Percentiles rank a stretch among this genome's conserved stretches.
phyloP scores from a whole-genome alignment of 1,140 invertebrate genomes.

The Brachionus paranguensis region DNA sequence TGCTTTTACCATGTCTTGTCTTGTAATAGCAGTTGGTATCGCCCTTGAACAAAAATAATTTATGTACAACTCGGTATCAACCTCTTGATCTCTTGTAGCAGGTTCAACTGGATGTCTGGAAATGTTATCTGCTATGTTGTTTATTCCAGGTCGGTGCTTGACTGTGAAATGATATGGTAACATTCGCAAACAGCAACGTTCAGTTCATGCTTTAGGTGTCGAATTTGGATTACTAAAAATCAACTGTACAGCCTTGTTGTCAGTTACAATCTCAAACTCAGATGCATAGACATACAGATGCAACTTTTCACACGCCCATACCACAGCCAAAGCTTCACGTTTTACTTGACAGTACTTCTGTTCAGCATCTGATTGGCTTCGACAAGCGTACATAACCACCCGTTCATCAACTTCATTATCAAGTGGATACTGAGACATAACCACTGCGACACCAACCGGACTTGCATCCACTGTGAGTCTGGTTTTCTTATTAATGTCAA shows the following conservation, averaged over 20 bases:
- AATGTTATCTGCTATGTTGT: not conserved
- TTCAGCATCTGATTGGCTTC: slow-evolving; percentile 41
- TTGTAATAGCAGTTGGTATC: not conserved
- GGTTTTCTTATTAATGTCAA: not conserved
- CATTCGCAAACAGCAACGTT: not conserved
- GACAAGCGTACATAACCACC: slow-evolving; percentile 47
- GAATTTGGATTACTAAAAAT: not conserved
- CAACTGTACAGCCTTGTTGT: not conserved
- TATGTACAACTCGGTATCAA: not conserved
- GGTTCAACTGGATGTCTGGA: not conserved
- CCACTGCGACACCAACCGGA: slow-evolving; percentile 53
- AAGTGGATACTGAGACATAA: slow-evolving; percentile 50
- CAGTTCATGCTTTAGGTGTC: not conserved
- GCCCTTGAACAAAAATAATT: not conserved
- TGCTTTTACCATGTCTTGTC: not conserved
- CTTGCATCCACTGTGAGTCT: slow-evolving; percentile 43
- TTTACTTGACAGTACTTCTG: slow-evolving; percentile 42
- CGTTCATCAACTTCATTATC: not conserved
- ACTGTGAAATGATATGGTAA: not conserved
- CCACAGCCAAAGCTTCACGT: slow-evolving; percentile 32
- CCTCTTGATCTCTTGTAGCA: not conserved
- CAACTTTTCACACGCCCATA: not conserved
- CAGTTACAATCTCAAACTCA: not conserved
- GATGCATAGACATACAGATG: not conserved
- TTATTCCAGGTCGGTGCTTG: not conserved